Evolutionary conservation across 2,888 invertebrate genomes (phyloP).

Genomic region (Apodemia duryi): DNA sequence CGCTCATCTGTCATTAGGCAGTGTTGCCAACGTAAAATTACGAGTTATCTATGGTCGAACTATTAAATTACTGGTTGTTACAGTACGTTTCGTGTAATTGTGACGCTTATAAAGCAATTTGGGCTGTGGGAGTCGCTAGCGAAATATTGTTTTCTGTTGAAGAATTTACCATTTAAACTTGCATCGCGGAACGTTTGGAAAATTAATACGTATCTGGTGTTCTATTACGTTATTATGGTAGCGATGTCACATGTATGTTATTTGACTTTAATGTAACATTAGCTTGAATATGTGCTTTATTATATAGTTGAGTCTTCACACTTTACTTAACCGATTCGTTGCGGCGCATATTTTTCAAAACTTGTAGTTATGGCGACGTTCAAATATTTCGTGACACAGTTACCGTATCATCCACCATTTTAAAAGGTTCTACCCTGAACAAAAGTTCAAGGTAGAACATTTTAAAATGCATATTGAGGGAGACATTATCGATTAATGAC

Average conservation of each 20-base stretch:
- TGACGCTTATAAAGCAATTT: slow-evolving; percentile 59
- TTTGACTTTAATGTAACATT: not conserved
- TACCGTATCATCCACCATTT: too few species aligned
- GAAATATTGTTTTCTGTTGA: slow-evolving; percentile 20
- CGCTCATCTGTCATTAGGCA: slow-evolving; percentile 66
- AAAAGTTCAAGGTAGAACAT: too few species aligned
- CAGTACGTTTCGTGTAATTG: slow-evolving; percentile 52
- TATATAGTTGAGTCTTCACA: not conserved
- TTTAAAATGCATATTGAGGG: too few species aligned
- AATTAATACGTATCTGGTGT: slow-evolving; percentile 5
- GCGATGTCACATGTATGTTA: slow-evolving; percentile 1
- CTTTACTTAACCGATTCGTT: too few species aligned
- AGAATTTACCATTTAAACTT: slow-evolving; percentile 5
- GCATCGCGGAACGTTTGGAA: slow-evolving; percentile 12
- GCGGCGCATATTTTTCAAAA: too few species aligned
- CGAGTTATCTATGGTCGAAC: slow-evolving; percentile 57
- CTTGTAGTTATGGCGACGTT: too few species aligned
- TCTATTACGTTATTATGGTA: not conserved
- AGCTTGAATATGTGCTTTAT: not conserved
- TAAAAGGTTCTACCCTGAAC: too few species aligned
- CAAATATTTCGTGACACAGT: too few species aligned
- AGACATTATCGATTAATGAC: too few species aligned
- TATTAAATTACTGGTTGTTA: slow-evolving; percentile 61
- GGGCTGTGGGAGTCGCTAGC: slow-evolving; percentile 33
- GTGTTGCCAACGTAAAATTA: slow-evolving; percentile 74